Percentiles rank a stretch among this genome's conserved stretches.
These are phyloP conservation scores for Antrozous pallidus DNA, from an alignment of 2,797 vertebrate genomes.

Conservation along the genomic window DNA sequence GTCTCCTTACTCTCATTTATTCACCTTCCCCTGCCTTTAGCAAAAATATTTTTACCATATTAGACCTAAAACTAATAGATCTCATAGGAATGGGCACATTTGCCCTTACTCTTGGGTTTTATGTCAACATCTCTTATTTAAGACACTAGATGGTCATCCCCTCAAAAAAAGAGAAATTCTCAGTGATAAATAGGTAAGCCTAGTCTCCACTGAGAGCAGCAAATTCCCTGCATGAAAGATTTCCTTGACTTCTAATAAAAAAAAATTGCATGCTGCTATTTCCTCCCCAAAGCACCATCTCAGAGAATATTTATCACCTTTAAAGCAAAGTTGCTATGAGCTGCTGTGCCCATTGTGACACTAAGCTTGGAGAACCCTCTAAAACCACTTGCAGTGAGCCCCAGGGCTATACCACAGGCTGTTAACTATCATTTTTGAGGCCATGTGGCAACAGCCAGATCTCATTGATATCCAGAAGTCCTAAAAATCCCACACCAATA, in stretches of 20 bases:
- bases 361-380: not conserved
- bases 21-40: not conserved
- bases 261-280: not conserved
- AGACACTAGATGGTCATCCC: not conserved
- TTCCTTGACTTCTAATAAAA: conserved; percentile 21
- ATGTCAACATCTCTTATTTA: conserved; percentile 2
- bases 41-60: not conserved
- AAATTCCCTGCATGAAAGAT: conserved; percentile 10
- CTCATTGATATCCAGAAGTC: not conserved
- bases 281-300: not conserved
- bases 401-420: not conserved
- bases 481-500: not conserved
- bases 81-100: not conserved
- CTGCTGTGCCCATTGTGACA: not conserved
- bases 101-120: conserved; percentile 5
- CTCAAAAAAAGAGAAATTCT: not conserved
- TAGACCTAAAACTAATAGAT: not conserved
- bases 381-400: not conserved
- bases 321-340: conserved; percentile 15
- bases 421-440: not conserved
- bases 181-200: not conserved
- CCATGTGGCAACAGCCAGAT: not conserved
- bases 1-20: not conserved
- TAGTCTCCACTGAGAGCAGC: not conserved
- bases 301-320: conserved; percentile 29